Base-by-base conservation (phyloP, 2,797 vertebrate genomes). In the Bufotes viridis region DNA sequence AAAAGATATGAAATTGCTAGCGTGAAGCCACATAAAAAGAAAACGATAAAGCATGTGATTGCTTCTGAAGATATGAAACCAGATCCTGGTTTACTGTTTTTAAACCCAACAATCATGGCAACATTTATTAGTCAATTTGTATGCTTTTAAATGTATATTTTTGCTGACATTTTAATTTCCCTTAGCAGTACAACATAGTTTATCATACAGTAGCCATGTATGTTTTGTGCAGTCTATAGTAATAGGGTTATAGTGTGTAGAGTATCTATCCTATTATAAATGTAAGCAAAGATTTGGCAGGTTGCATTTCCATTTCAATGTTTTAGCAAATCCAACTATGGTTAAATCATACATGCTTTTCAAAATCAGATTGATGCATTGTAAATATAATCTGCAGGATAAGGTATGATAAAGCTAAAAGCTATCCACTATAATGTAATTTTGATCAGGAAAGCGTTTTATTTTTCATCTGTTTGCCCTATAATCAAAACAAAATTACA, bases 1-100 rank as follows among this genome's bases (percentile, higher is more conserved):
- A 67, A 88, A 61, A 84, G 75, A 79, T 88, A 84, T 88, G 75
- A 88, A 88, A 88, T 80, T 84, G 87, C 84, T 88, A 88, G 87
- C 82, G 63, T 88, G 87, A 88, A 88, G 82, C 58, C 74, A 84
- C 74, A 88, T 88, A 84, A 84, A 88, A 80, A 55, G 22, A 69
- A 88, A 79, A n/a, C 29, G n/a, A 80, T 84, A 84, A 88, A 84
- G 80, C 63, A 88, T 53, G 78, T 51, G 75, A 84, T 88, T 88
- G 82, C 76, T 84, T 79, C 53, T 80, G 49, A 53, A 88, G 70
- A 84, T 78, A 63, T 72, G n/a, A 74, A 80, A 70, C 65, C 78
- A 69, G 53, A 72, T 88, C 15, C 60, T 15, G 60, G 75, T 53
- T 88, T 83, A 78, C 72, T 78, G 72, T 82, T 83, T 87, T 75